Percentiles rank a stretch among this genome's conserved stretches.
Conservation (phyloP, 2,888 invertebrate species). For the Drosophila hamatofila region DNA sequence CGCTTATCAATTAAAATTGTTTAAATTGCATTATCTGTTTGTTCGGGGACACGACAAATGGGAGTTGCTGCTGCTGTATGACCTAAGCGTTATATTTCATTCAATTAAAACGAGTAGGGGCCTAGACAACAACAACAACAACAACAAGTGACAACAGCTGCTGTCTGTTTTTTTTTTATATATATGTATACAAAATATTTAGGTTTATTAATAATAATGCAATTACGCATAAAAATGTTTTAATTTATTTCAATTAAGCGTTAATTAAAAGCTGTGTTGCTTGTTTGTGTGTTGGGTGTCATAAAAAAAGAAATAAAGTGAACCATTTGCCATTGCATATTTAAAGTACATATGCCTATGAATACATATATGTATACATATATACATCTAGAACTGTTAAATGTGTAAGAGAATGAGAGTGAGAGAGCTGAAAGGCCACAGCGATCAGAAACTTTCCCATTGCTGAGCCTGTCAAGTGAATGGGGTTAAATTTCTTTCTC, state of each 20-base stretch:
- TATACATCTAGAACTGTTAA: neutral
- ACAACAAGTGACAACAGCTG: constrained; percentile 34
- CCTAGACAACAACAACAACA: constrained; percentile 44
- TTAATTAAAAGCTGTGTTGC: constrained; percentile 83
- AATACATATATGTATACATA: neutral
- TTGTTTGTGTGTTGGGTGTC: constrained; percentile 46
- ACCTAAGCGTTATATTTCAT: constrained; percentile 73
- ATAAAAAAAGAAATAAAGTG: constrained; percentile 17
- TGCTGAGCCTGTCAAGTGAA: neutral
- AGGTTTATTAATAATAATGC: constrained; percentile 85
- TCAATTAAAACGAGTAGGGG: constrained; percentile 65
- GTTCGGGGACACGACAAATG: constrained; percentile 17
- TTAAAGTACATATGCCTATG: neutral
- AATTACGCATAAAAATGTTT: constrained; percentile 85
- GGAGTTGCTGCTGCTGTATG: constrained; percentile 28
- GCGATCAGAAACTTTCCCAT: constrained; percentile 48
- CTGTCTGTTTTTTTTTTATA: constrained; percentile 5
- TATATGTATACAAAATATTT: constrained; percentile 64
- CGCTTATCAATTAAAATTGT: constrained; percentile 77
- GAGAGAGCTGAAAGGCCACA: constrained; percentile 7
- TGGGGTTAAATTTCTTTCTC: constrained; percentile 8
- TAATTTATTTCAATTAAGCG: constrained; percentile 86
- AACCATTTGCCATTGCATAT: constrained; percentile 26
- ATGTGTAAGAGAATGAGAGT: neutral
- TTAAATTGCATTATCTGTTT: constrained; percentile 78